Evolutionary conservation across 2,797 vertebrate genomes (phyloP).

Genomic region (Peromyscus melanophrys): DNA sequence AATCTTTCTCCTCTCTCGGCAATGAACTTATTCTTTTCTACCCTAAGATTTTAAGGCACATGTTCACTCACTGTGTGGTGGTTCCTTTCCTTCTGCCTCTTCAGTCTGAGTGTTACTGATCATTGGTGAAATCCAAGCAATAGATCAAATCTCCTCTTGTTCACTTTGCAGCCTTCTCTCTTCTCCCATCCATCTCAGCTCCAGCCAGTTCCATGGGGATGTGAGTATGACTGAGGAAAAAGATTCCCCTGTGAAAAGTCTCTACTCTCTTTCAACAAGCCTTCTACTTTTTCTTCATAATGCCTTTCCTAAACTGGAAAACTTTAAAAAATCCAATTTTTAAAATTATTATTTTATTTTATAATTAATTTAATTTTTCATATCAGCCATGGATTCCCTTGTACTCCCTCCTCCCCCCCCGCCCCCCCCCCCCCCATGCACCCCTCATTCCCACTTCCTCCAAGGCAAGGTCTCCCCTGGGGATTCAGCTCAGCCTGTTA

Average conservation of each 20-base stretch:
- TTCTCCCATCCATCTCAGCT: not conserved
- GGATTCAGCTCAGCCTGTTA: no score
- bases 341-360: no score
- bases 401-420: no score
- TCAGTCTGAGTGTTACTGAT: not conserved
- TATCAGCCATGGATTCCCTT: no score
- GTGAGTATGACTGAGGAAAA: not conserved
- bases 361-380: no score
- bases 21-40: not conserved
- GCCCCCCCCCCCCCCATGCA: accelerated
- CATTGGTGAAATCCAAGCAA: not conserved
- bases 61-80: not conserved
- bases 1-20: not conserved
- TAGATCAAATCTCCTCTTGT: not conserved
- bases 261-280: not conserved
- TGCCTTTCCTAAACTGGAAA: not conserved
- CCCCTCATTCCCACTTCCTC: no score
- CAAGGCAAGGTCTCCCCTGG: no score
- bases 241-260: not conserved
- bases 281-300: not conserved
- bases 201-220: accelerated
- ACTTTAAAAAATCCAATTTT: not conserved
- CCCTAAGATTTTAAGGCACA: not conserved
- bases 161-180: not conserved
- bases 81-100: not conserved